A percentile compares a stretch with the other conserved stretches of the same genome.
Evolutionary conservation across 1,140 invertebrate genomes (phyloP).

Genomic region (Babylonia areolata): DNA sequence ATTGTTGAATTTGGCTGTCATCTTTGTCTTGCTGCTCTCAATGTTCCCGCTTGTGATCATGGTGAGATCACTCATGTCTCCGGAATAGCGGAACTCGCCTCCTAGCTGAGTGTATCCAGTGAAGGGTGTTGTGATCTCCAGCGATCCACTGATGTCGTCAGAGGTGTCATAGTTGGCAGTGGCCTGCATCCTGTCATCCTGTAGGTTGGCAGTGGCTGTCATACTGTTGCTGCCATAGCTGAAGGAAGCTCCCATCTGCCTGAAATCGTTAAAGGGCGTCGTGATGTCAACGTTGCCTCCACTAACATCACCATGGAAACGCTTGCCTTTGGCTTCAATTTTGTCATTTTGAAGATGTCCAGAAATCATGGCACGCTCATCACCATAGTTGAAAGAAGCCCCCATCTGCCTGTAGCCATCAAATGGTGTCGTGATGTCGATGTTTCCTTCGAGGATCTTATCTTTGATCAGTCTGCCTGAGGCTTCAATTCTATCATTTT

Average conservation of each 20-base stretch:
- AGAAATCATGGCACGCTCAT: background rate
- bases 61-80: background rate
- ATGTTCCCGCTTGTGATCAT: background rate
- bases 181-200: background rate
- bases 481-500: conserved; percentile 4
- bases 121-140: conserved; percentile 10
- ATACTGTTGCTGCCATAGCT: background rate
- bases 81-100: background rate
- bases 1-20: conserved; percentile 9
- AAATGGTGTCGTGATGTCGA: conserved; percentile 29
- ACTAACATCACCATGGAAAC: background rate
- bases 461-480: background rate
- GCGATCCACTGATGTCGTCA: background rate
- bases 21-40: background rate
- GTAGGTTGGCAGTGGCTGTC: background rate
- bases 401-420: conserved; percentile 5
- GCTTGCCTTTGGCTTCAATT: background rate
- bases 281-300: background rate
- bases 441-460: background rate
- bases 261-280: conserved; percentile 21
- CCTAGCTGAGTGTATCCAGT: conserved; percentile 7
- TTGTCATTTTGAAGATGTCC: conserved; percentile 6
- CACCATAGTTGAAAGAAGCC: background rate
- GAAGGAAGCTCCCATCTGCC: conserved; percentile 15
- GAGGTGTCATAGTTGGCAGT: background rate